A percentile compares a stretch with the other conserved stretches of the same genome.
These are phyloP conservation scores for Morone saxatilis DNA, from an alignment of 2,113 vertebrate species.

Conservation along the genomic window DNA sequence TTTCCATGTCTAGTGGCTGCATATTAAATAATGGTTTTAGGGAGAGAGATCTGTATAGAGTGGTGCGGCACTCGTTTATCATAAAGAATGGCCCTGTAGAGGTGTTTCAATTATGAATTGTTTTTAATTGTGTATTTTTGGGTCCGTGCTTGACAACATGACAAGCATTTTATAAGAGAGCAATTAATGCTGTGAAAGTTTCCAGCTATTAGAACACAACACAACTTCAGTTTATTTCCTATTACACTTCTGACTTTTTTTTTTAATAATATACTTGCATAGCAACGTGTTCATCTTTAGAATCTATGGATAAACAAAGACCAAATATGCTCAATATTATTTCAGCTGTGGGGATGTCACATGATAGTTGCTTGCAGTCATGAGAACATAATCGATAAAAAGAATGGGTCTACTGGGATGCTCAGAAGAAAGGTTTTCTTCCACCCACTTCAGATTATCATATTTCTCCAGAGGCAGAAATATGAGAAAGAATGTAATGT, in stretches of 20 bases:
- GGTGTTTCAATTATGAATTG: background rate
- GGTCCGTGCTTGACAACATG: background rate
- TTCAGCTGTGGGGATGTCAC: background rate
- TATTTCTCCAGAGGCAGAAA: conserved; percentile 45
- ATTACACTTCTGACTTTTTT: conserved; percentile 6
- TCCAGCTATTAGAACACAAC: background rate
- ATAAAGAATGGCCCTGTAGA: background rate
- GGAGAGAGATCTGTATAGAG: too few relatives aligned
- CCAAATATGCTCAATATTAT: background rate
- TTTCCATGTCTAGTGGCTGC: background rate
- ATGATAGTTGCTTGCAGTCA: conserved; percentile 19
- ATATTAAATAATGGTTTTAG: background rate
- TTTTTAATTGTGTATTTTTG: background rate
- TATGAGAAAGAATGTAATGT: conserved; percentile 38
- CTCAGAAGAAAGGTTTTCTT: conserved; percentile 31
- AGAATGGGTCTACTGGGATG: conserved; percentile 24
- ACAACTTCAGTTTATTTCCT: conserved; percentile 1
- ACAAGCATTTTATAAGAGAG: background rate
- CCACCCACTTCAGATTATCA: conserved; percentile 43
- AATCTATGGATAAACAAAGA: background rate
- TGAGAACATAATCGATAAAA: conserved; percentile 44
- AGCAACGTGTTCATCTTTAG: background rate
- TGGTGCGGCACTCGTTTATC: background rate
- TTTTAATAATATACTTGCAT: background rate
- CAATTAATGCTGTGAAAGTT: background rate